Percentiles rank a stretch among this genome's conserved stretches.
These are phyloP conservation scores for Proteles cristata DNA, from an alignment of 2,113 vertebrate species.

Conservation along the genomic window DNA sequence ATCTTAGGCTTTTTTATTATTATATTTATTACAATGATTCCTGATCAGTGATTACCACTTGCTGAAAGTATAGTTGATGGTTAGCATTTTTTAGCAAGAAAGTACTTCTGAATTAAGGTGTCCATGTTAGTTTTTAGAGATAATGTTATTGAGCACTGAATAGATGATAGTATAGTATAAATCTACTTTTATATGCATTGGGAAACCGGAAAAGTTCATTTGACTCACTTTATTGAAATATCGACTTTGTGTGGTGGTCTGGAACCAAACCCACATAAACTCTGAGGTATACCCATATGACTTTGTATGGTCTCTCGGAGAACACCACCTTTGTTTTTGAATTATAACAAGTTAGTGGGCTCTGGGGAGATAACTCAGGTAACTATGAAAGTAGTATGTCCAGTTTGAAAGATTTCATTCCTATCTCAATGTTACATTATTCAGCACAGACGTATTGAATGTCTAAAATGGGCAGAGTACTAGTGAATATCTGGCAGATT, in stretches of 20 bases:
- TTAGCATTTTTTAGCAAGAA: neutral
- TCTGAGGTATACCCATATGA: neutral
- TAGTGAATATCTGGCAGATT: neutral
- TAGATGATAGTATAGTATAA: neutral
- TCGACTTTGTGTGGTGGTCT: neutral
- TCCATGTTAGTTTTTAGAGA: neutral
- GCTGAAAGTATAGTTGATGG: neutral
- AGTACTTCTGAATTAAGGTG: neutral
- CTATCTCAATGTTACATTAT: neutral
- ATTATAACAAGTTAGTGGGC: slow-evolving; percentile 16
- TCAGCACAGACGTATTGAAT: neutral
- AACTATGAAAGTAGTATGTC: neutral
- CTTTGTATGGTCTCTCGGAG: neutral
- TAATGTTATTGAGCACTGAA: neutral
- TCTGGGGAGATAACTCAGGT: neutral
- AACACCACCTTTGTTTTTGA: slow-evolving; percentile 9
- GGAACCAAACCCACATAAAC: neutral
- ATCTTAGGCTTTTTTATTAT: neutral
- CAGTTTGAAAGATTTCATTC: neutral
- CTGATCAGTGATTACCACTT: neutral
- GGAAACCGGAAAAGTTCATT: neutral
- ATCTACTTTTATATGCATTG: neutral
- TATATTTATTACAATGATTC: neutral
- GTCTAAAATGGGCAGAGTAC: neutral
- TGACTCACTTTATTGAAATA: neutral